Base-by-base conservation (phyloP, 2,113 vertebrate species). In the Scophthalmus maximus region DNA sequence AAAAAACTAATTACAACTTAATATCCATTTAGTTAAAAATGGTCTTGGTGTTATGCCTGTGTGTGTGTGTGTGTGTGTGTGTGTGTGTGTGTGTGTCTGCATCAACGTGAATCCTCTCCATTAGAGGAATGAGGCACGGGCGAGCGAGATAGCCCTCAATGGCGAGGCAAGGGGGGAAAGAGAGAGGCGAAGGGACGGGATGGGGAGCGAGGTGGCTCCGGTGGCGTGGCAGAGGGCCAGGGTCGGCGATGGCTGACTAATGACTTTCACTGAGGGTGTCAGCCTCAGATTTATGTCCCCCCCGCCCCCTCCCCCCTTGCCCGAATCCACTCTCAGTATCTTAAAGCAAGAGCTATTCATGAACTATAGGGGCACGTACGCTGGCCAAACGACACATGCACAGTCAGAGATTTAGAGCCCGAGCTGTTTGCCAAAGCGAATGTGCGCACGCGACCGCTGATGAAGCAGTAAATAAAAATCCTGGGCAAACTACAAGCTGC, bases 291-390 rank as follows among this genome's bases (percentile, higher is more conserved):
- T 93, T 91, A 91, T 91, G 83, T 78, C 25, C 44, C 55, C 9
- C 47, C 64, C 73, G 30, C 9, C 49, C 68, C 73, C 30, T 74
- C 36, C 9, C 49, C 68, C 73, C 30, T 74, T 42, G 51, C 87
- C 68, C 22, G 58, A 81, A 87, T 81, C 81, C 82, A 91, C 84
- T 88, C 83, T 76, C 77, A 82, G 78, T 89, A 90, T 91, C 86
- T 91, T 83, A 90, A 88, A 90, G 88, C 76, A 66, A 85, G 86
- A 88, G 82, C 90, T 87, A 90, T 89, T 93, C 86, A 87, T 87
- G 67, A 87, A 82, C 63, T 68, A 75, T 68, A 67, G 52, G 66
- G 23, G 68, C 57, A 55, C n/a, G 6, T 55, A 73, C 47, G 8
- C 38, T 34, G 27, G 64, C 32, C 10, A 26, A 25, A 42, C n/a